Evolutionary conservation across 2,797 vertebrate species (phyloP).

Genomic region (Cetoscarus ocellatus): DNA sequence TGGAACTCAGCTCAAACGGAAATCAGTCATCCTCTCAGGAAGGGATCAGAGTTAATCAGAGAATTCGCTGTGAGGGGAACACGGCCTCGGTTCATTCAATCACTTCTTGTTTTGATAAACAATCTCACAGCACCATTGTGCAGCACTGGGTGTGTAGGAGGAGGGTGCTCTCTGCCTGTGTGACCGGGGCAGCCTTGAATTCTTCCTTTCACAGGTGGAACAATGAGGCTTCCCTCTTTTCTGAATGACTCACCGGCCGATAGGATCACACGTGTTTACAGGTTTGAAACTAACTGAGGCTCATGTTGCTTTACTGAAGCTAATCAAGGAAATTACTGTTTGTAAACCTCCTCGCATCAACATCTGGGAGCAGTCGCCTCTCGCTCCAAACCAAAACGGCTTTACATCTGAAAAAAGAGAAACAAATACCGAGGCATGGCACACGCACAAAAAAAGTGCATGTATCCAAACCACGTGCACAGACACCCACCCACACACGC

Average conservation of each 20-base stretch:
- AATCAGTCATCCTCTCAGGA: conserved; percentile 16
- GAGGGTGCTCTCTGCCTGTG: conserved; percentile 1
- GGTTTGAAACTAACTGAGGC: conserved; percentile 55
- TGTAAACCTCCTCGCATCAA: conserved; percentile 82
- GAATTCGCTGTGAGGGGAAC: neutral
- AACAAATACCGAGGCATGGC: conserved; percentile 76
- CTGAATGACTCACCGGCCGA: conserved; percentile 59
- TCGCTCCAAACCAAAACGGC: conserved; percentile 56
- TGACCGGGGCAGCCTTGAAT: conserved; percentile 33
- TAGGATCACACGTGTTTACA: conserved; percentile 76
- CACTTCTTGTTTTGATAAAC: conserved; percentile 58
- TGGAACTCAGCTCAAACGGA: neutral
- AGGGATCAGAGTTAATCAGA: conserved; percentile 33
- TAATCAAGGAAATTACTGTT: conserved; percentile 86
- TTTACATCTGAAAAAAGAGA: conserved; percentile 56
- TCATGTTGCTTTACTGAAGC: conserved; percentile 72
- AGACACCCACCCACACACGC: conserved; percentile 46
- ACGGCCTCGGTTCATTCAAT: conserved; percentile 14
- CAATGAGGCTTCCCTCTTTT: conserved; percentile 73
- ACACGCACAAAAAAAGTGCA: conserved; percentile 26
- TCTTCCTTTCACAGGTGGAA: conserved; percentile 73
- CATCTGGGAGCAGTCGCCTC: conserved; percentile 78
- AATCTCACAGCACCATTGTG: conserved; percentile 36
- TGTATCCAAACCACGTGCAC: conserved; percentile 22
- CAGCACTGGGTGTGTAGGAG: neutral